phyloP scores from a whole-genome alignment of 2,797 vertebrate genomes.

The Simalia tracyae region DNA sequence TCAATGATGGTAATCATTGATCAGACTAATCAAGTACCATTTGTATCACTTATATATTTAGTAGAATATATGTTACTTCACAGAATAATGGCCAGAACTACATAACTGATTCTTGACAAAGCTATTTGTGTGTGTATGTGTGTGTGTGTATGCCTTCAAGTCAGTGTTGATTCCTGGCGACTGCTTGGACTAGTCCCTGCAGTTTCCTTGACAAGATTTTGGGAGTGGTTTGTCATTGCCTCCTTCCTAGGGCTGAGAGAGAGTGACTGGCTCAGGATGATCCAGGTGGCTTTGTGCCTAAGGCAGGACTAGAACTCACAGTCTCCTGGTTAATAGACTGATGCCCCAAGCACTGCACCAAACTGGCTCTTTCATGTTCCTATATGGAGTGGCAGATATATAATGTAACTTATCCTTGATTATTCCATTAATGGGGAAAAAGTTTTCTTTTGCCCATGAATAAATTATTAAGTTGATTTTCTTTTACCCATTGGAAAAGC shows the following conservation, averaged over 20 bases:
- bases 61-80: constrained; percentile 55
- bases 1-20: constrained; percentile 55
- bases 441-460: not conserved
- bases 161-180: not conserved
- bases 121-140: not conserved
- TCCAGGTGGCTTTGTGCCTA: not conserved
- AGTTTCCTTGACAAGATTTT: not conserved
- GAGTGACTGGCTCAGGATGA: not conserved
- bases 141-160: not conserved
- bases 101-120: constrained; percentile 58
- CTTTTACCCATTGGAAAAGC: not conserved
- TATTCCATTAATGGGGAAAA: constrained; percentile 25
- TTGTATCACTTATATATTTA: constrained; percentile 65
- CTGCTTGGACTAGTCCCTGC: not conserved
- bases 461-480: constrained; percentile 3
- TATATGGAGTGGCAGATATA: not conserved
- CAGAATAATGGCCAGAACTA: constrained; percentile 50
- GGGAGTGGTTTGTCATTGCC: not conserved
- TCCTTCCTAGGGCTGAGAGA: not conserved
- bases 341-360: constrained; percentile 9
- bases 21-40: constrained; percentile 55
- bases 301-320: not conserved
- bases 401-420: constrained; percentile 24
- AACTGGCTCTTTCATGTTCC: not conserved
- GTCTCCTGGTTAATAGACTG: not conserved